Evolutionary conservation across 2,888 invertebrate genomes (phyloP).

Genomic region (Mesorhabditis spiculigera): DNA sequence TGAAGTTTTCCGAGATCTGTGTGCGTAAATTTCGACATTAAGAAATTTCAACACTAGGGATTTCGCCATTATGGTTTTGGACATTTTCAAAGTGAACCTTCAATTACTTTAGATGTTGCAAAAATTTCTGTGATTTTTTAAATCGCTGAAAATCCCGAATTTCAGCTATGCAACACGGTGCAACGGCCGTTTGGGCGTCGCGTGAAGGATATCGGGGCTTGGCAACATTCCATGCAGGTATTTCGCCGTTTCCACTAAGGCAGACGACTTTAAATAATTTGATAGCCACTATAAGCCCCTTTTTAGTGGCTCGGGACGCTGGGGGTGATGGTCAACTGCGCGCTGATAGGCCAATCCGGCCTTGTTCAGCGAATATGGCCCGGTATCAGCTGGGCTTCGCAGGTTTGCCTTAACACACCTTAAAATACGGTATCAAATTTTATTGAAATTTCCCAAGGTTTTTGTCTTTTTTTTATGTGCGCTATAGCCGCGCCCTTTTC

Average conservation of each 20-base stretch:
- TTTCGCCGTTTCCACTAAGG: not conserved
- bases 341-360: constrained; percentile 86
- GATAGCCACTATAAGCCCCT: not conserved
- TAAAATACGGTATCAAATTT: not conserved
- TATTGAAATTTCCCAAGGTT: too few species aligned
- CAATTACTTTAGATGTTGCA: too few species aligned
- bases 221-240: constrained; percentile 72
- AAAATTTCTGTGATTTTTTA: not conserved
- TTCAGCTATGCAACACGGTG: constrained; percentile 88
- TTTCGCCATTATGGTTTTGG: too few species aligned
- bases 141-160: constrained; percentile 74
- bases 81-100: too few species aligned
- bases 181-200: constrained; percentile 87
- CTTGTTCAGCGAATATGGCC: constrained; percentile 83
- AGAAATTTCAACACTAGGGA: too few species aligned
- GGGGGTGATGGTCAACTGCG: constrained; percentile 90
- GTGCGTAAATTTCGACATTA: too few species aligned
- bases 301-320: constrained; percentile 82
- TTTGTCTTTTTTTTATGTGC: too few species aligned
- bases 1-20: too few species aligned
- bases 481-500: not conserved
- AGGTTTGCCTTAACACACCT: constrained; percentile 17
- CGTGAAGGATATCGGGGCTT: constrained; percentile 84
- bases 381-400: constrained; percentile 61
- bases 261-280: not conserved